Conservation (phyloP, 2,113 vertebrate genomes). For the Ictalurus punctatus region DNA sequence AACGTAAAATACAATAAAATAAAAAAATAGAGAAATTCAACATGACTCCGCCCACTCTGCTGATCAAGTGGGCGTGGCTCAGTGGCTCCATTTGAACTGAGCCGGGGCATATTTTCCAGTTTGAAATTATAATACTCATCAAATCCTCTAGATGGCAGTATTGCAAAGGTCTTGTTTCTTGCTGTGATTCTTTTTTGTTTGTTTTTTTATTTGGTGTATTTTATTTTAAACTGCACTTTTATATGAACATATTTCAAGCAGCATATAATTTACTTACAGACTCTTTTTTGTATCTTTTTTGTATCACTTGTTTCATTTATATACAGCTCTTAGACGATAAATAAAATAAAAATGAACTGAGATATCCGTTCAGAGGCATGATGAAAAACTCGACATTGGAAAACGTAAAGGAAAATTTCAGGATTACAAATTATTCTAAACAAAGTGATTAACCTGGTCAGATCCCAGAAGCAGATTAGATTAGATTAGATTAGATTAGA, state of each 20-base stretch:
- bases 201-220: neutral
- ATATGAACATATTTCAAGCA: too few relatives aligned
- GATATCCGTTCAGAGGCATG: neutral
- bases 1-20: neutral
- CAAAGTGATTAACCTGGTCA: neutral
- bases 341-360: neutral
- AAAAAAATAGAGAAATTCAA: neutral
- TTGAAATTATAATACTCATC: neutral
- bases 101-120: neutral
- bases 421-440: neutral
- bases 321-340: too few relatives aligned
- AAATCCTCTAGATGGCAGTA: neutral
- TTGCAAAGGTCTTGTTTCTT: neutral
- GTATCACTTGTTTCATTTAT: too few relatives aligned
- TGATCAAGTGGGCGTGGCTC: neutral
- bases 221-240: too few relatives aligned
- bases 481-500: neutral
- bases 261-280: too few relatives aligned
- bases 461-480: neutral
- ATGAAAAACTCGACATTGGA: neutral
- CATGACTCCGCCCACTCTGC: neutral
- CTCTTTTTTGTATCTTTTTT: too few relatives aligned
- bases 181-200: neutral
- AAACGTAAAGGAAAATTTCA: neutral
- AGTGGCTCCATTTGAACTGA: neutral